phyloP scores from a whole-genome alignment of 2,113 vertebrate genomes.

The Campylomormyrus numenius region DNA sequence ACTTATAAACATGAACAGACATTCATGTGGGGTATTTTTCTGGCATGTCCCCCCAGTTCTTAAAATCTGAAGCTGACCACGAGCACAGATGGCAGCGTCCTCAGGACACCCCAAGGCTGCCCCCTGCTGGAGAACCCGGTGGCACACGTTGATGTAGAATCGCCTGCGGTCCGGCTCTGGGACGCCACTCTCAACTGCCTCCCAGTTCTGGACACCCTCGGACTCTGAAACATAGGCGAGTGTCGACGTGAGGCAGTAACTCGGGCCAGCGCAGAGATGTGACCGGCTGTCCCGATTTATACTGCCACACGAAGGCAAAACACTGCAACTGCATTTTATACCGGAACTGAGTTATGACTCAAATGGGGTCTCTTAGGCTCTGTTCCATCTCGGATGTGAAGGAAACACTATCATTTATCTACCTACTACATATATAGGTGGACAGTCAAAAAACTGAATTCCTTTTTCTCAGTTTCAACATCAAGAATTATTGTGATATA shows the following conservation, averaged over 20 bases:
- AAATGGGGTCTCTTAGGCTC: background rate
- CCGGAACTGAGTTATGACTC: background rate
- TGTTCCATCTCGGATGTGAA: background rate
- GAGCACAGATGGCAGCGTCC: constrained; percentile 72
- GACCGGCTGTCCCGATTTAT: background rate
- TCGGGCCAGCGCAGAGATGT: background rate
- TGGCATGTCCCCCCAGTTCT: background rate
- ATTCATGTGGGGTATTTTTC: background rate
- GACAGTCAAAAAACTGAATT: background rate
- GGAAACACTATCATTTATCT: background rate
- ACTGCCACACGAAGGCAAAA: background rate
- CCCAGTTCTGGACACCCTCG: constrained; percentile 72
- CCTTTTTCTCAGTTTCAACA: background rate
- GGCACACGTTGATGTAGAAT: constrained; percentile 85
- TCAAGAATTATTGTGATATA: background rate
- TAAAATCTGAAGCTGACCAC: constrained; percentile 64
- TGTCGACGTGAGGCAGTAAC: background rate
- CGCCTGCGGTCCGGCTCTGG: constrained; percentile 47
- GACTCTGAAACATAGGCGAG: constrained; percentile 52
- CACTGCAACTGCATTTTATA: background rate
- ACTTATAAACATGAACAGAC: background rate
- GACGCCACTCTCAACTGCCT: constrained; percentile 67
- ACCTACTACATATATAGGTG: background rate
- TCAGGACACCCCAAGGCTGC: constrained; percentile 61
- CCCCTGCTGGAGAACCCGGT: constrained; percentile 65